Base-by-base conservation (phyloP, 2,113 vertebrate species). In the Cavia porcellus region DNA sequence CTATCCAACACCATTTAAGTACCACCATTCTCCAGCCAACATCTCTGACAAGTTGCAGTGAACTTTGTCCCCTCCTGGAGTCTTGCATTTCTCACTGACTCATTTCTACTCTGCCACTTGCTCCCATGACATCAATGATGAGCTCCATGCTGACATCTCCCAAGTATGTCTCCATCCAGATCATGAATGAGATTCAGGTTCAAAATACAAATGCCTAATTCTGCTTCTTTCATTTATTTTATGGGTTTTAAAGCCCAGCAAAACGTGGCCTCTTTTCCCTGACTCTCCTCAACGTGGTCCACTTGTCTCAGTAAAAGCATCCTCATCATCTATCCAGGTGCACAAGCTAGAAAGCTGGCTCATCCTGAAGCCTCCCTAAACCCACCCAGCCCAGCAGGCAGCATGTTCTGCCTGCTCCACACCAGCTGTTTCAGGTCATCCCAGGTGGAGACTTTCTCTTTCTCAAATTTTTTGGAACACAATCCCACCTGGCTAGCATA, bases 121-220 rank as follows among this genome's bases (percentile, higher is more conserved):
- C 55, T 96, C 62, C 62, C 9, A 50, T 35, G 45, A 28, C 12
- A 20, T 61, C 59, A 57, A 45, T 7, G 50, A n/a, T 80, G 19
- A 38, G 17, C 55, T 42, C 75, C 17, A 30, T 83, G 61, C 70
- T 84, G 80, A 70, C 52, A 52, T 35, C 20, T 42, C 68, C 0
- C 30, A 86, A 75, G 45, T 55, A n/a, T n/a, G 87, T 90, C 52
- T 86, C 75, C 45, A 80, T 7, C 32, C 84, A 84, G n/a, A 74
- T 45, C 89, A 52, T 89, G 35, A 61, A 83, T 77, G 20, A 95
- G 57, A 94, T 52, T 80, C 95, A 93, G 55, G 94, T 55, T 35
- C 45, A 86, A 96, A 50, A 68, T 42, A 82, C 83, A 91, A 90
- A 83, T 86, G 20, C 79, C 52, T 74, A 57, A 77, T 7, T 92